Base-by-base conservation (phyloP, 92 coral and sea anemone genomes). In the Paragorgia papillata region DNA sequence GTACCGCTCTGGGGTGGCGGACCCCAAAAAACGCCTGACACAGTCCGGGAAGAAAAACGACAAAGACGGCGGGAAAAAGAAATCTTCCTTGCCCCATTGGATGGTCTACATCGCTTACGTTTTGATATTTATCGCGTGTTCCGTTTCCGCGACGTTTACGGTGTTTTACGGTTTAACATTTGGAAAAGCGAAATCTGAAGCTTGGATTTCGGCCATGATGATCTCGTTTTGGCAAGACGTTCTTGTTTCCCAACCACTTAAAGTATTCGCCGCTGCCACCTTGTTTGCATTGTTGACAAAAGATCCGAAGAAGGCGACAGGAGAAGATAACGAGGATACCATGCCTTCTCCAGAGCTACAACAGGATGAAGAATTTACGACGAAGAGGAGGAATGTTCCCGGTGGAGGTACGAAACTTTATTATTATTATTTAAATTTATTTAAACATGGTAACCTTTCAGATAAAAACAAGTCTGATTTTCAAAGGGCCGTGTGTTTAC, bases 151-250 rank as follows among this genome's bases (percentile, higher is more conserved):
- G n/a, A 86, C 94, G 3, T 93, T 93, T 44, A 91, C 97, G 0
- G 81, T 93, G 2, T 93, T 93, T 50, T 93, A 93, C 59, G 97
- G 97, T 22, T 80, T 93, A 55, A 93, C 97, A 0, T 93, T 93
- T 67, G 97, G 97, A 18, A 93, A 91, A 35, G 97, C 89, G 19
- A 93, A 93, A 24, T 91, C 97, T 2, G 97, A 82, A 66, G 94
- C 89, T 3, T 93, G 97, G 97, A 78, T 93, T 2, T 91, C 97
- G 0, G 74, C 94, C n/a, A 93, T 93, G 97, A 93, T 93, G 97
- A 86, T 93, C 3, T 93, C 97, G 17, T 93, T 93, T 66, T 93
- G 97, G 97, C 97, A 93, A 66, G 97, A 93, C 44, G 97, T 93
- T 15, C 86, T 93, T 6, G 80, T 93, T 31, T 93, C 97, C 12